Conservation (phyloP, 2,113 vertebrate genomes). For the Nettapus auritus region DNA sequence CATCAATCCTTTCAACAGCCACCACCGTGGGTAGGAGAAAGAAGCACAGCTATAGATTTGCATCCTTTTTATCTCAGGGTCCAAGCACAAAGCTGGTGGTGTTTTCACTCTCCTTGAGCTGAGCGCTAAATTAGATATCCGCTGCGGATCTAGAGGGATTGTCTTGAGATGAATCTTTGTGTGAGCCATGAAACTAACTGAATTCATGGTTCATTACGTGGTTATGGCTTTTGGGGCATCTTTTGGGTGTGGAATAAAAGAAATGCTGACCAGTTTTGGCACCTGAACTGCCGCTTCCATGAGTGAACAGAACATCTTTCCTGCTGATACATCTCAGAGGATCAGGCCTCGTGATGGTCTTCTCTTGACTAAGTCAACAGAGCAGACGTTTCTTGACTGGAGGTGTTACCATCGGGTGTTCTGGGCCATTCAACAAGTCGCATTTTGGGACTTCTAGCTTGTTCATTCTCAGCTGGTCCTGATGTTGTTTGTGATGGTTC, state of each 20-base stretch:
- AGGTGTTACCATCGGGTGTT: neutral
- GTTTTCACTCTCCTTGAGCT: neutral
- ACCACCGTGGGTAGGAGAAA: neutral
- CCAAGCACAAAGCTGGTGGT: neutral
- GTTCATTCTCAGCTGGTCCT: neutral
- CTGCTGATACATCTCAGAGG: neutral
- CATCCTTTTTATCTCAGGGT: neutral
- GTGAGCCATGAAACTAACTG: neutral
- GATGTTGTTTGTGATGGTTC: neutral
- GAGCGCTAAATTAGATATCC: neutral
- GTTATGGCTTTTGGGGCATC: neutral
- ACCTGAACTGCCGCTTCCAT: neutral
- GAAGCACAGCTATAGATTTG: neutral
- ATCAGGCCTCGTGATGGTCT: neutral
- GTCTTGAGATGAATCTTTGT: neutral
- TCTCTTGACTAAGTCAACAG: neutral
- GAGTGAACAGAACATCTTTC: neutral
- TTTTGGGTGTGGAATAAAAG: neutral
- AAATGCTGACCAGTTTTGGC: neutral
- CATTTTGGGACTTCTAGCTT: neutral
- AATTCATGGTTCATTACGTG: neutral
- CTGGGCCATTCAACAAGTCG: neutral
- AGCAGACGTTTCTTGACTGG: rapidly evolving
- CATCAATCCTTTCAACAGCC: neutral
- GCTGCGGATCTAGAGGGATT: neutral